Base-by-base conservation (phyloP, 2,888 invertebrate species). In the Ellobium chinense region DNA sequence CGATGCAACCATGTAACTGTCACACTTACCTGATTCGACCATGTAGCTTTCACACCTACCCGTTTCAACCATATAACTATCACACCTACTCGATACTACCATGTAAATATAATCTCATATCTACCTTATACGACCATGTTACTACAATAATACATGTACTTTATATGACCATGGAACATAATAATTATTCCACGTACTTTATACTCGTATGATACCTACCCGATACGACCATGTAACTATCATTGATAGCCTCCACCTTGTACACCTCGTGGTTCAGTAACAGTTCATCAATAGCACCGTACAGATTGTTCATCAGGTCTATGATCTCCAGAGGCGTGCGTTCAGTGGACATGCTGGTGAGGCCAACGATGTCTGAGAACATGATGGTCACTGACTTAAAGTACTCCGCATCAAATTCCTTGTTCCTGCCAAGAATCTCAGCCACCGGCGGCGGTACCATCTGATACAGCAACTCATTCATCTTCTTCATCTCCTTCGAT, bases 221-320 rank as follows among this genome's bases (percentile, higher is more conserved):
- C 63, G 88, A 88, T 14, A 85, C 88, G 0, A 89, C 85, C 89
- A 89, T 89, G 76, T 88, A 88, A 29, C 86, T 88, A 66, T 89
- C 88, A 63, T 86, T 87, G 70, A 88, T 88, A 2, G 88, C 88
- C 62, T 89, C 88, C 37, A 89, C 88, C 76, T 88, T 89, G 82
- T 88, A 89, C 7, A 89, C 86, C 54, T 88, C 88, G 46, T 84
- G 86, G 34, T 81, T 77, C 58, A 82, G 86, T 9, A 88, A 81
- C 63, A 81, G 79, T 39, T 86, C 85, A 63, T 89, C 89, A 72
- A 88, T 85, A 12, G 82, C 76, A 2, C 80, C 85, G 81, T 87
- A 89, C 36, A 89, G 76, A 21, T 81, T 84, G 81, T 88, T 88
- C 80, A 89, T 75, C 27, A 89, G 78, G 12, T 81, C 79, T 62